These are phyloP conservation scores for Ophiothrix spiculata DNA, from an alignment of 35 echinoderm and acorn worm species.

Conservation along the genomic window DNA sequence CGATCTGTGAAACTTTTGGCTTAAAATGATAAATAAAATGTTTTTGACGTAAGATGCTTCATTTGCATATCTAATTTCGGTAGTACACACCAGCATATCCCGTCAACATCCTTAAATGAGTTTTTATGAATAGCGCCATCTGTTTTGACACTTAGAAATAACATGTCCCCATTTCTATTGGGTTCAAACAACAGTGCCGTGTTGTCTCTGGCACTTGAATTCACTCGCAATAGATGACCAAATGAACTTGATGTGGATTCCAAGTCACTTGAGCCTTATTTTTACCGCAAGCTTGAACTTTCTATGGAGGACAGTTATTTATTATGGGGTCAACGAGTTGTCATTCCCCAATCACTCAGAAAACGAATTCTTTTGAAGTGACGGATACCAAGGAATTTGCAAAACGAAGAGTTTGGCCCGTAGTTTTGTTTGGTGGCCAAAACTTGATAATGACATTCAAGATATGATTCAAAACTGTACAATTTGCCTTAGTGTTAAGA, in stretches of 20 bases:
- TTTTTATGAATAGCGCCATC: too few relatives aligned
- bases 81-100: too few relatives aligned
- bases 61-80: too few relatives aligned
- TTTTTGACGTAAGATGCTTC: too few relatives aligned
- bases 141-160: too few relatives aligned
- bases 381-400: conserved; percentile 44
- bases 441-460: conserved; percentile 41
- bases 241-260: conserved; percentile 22
- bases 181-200: too few relatives aligned
- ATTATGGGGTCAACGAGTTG: conserved; percentile 59
- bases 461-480: conserved; percentile 15
- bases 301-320: conserved; percentile 47
- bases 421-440: conserved; percentile 57
- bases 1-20: too few relatives aligned
- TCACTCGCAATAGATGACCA: conserved; percentile 40
- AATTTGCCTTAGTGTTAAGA: not conserved
- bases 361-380: conserved; percentile 47
- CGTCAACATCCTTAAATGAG: too few relatives aligned
- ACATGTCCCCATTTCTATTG: too few relatives aligned
- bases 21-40: too few relatives aligned
- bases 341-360: conserved; percentile 44
- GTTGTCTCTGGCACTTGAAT: conserved; percentile 27
- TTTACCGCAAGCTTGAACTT: conserved; percentile 37
- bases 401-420: conserved; percentile 44
- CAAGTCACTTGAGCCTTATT: conserved; percentile 41